phyloP scores from a whole-genome alignment of 2,888 invertebrate genomes.

The Rotaria macrura region DNA sequence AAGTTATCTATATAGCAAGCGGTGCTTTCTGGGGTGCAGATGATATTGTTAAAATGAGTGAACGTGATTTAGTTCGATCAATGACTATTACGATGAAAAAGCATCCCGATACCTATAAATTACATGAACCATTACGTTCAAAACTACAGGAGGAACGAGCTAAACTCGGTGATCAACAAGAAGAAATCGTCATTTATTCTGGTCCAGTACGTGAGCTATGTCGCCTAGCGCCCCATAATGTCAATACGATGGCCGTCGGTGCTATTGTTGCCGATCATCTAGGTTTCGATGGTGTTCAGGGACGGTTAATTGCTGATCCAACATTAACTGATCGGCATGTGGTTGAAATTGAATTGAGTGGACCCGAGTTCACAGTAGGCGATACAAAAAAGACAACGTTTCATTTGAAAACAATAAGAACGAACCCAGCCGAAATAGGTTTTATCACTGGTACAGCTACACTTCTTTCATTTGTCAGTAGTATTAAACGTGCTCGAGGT shows the following conservation, averaged over 20 bases:
- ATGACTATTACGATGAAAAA: conserved; percentile 54
- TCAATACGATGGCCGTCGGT: conserved; percentile 57
- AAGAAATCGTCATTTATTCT: not conserved
- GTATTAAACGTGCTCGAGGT: conserved; percentile 39
- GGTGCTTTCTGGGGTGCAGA: conserved; percentile 56
- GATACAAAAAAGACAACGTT: conserved; percentile 37
- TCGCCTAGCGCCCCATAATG: conserved; percentile 55
- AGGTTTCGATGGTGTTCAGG: conserved; percentile 53
- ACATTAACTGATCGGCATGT: conserved; percentile 53
- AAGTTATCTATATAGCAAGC: conserved; percentile 52
- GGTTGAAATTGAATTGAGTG: conserved; percentile 52
- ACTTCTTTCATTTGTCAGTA: conserved; percentile 52
- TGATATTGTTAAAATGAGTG: conserved; percentile 55
- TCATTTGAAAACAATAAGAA: conserved; percentile 47
- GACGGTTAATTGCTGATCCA: conserved; percentile 53
- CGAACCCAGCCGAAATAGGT: conserved; percentile 53
- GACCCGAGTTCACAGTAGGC: conserved; percentile 39
- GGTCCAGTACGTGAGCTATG: conserved; percentile 51
- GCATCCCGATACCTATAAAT: conserved; percentile 53
- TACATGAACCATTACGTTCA: conserved; percentile 50
- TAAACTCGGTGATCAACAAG: not conserved
- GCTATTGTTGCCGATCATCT: conserved; percentile 53
- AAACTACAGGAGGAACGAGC: conserved; percentile 40
- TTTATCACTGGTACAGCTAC: conserved; percentile 54
- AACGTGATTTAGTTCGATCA: conserved; percentile 51